phyloP scores from a whole-genome alignment of 2,113 vertebrate species.

The Bubo blakistoni region DNA sequence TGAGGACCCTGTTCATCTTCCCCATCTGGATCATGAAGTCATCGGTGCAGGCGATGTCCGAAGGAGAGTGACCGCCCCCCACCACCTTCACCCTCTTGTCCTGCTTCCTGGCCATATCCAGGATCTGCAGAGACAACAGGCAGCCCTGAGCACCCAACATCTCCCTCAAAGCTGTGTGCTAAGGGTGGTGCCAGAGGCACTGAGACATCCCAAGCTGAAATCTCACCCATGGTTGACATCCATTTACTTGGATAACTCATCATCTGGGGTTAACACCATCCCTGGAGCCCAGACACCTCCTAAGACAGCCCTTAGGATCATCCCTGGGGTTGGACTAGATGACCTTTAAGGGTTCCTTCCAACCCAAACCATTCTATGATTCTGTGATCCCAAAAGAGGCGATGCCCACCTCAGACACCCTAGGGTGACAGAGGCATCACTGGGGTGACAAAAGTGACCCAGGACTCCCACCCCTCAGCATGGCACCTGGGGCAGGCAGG shows the following conservation, averaged over 20 bases:
- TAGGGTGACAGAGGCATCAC: neutral
- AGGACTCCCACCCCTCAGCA: neutral
- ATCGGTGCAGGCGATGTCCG: conserved; percentile 74
- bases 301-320: neutral
- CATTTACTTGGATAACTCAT: neutral
- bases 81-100: conserved; percentile 74
- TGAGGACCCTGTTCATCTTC: conserved; percentile 73
- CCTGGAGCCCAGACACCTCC: neutral
- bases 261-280: neutral
- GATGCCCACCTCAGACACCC: neutral
- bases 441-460: neutral
- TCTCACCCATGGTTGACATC: neutral
- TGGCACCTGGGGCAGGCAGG: neutral
- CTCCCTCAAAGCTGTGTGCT: neutral
- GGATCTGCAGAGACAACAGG: conserved; percentile 57
- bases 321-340: neutral
- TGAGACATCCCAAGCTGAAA: neutral
- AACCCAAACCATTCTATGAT: neutral
- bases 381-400: neutral
- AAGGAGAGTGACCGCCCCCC: conserved; percentile 74
- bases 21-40: conserved; percentile 78
- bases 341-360: neutral
- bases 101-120: conserved; percentile 69
- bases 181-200: too few species aligned
- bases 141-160: neutral